Evolutionary conservation across 1,140 invertebrate species (phyloP).

Genomic region (Ptiloglossa arizonensis): DNA sequence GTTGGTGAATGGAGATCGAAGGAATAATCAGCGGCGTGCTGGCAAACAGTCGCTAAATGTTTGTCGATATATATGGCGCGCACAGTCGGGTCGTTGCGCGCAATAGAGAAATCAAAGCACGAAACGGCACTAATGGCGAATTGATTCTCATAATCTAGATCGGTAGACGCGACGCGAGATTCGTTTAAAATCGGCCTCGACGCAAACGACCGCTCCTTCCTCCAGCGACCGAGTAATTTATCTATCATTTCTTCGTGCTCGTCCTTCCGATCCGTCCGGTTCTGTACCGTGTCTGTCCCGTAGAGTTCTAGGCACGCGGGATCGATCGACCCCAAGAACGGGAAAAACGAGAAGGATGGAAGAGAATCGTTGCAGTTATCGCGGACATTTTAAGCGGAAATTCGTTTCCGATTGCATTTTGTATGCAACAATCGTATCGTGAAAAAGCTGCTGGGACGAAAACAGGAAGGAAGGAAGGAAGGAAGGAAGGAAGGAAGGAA

Average conservation of each 20-base stretch:
- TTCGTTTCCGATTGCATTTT: constrained; percentile 41
- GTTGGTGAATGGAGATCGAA: neutral
- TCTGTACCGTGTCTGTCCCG: neutral
- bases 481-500: neutral
- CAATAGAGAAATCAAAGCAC: constrained; percentile 42
- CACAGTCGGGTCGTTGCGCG: neutral
- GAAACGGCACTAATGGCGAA: constrained; percentile 52
- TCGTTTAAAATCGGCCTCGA: neutral
- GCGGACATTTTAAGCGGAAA: constrained; percentile 28
- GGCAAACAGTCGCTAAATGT: constrained; percentile 52
- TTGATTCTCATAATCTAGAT: constrained; percentile 49
- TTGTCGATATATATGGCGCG: constrained; percentile 42
- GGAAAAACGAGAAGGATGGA: neutral
- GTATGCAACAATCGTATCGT: constrained; percentile 44
- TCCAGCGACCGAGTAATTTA: constrained; percentile 23
- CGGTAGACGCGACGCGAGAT: constrained; percentile 2
- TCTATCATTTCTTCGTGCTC: neutral
- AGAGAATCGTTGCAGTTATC: neutral
- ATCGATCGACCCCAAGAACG: neutral
- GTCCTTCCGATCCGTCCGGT: neutral
- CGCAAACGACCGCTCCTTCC: constrained; percentile 22
- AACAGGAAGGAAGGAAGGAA: constrained; percentile 1
- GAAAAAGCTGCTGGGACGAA: constrained; percentile 4
- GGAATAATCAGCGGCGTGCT: constrained; percentile 57
- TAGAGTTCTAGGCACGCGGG: neutral